Base-by-base conservation (phyloP, 1,140 invertebrate genomes). In the Caenorhabditis remanei region DNA sequence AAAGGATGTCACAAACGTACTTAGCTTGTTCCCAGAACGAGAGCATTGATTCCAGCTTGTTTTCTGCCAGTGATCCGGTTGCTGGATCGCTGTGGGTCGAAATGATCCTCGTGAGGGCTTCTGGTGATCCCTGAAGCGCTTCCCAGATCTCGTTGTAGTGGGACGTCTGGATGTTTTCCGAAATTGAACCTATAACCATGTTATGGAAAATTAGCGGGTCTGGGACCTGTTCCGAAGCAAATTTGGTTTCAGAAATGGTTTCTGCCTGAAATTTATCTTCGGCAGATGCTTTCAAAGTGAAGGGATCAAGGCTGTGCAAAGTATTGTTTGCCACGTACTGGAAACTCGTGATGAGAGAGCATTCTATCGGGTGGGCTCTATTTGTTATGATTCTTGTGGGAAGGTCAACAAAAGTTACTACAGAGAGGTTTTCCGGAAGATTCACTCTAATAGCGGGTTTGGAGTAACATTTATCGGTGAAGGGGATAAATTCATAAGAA, bases 141-240 rank as follows among this genome's bases (percentile, higher is more conserved):
- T 65, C 63, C 63, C 63, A 65, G 16, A 65, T 65, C 9, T 65
- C 63, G 40, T 65, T 65, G 32, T 65, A 41, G 40, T 65, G 63
- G 11, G 0, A 6, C 0, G 7, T 4, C 40, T 32, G 63, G 8
- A 65, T 65, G 40, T 41, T 65, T 41, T 65, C 63, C 24, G 63
- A 65, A 41, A 40, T 7, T 2, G 63, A 40, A 13, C 63, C 63
- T 1, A 65, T 40, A 4, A 65, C 40, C 2, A 65, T 32, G 40
- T 65, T 65, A 14, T 65, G 63, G 19, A 65, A 65, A 24, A 65
- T 65, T 65, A 65, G 11, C 21, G 21, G 63, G 7, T 65, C 56
- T 58, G 19, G 56, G 4, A 58, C 13, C 56, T 7, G 56, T 1
- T 58, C 56, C 56, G 24, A 65, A n/a, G n/a, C n/a, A 24, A 65